Percentiles rank a stretch among this genome's conserved stretches.
Conservation (phyloP, 2,113 vertebrate genomes). For the Climacteris rufus region DNA sequence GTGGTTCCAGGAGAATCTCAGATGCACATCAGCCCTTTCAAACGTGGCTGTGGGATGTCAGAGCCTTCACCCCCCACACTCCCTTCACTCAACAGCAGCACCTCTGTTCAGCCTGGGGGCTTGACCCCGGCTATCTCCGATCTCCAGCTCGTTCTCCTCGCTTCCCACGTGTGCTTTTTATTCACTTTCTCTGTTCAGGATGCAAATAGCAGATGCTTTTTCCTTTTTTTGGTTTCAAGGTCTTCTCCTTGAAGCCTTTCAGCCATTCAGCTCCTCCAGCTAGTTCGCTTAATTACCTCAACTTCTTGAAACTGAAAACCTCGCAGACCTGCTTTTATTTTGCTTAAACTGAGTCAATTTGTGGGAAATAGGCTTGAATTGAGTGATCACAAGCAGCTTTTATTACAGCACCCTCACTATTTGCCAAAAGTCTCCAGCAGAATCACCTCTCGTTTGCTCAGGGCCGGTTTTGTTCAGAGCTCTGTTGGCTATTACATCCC, state of each 20-base stretch:
- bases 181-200: not conserved
- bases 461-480: not conserved
- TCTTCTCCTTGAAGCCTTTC: not conserved
- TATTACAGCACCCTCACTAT: not conserved
- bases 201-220: not conserved
- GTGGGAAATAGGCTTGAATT: not conserved
- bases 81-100: not conserved
- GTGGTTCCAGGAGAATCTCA: not conserved
- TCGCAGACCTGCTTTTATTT: not conserved
- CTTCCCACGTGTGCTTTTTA: not conserved
- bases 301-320: not conserved
- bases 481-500: not conserved
- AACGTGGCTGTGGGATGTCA: not conserved
- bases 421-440: not conserved
- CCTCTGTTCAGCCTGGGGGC: not conserved
- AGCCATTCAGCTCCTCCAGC: not conserved
- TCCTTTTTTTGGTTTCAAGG: not conserved
- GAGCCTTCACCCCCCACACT: not conserved
- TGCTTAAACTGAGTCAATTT: not conserved
- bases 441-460: slow-evolving; percentile 17
- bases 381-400: slow-evolving; percentile 21
- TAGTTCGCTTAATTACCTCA: not conserved
- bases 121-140: not conserved
- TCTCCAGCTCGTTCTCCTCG: not conserved
- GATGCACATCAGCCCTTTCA: not conserved